Percentiles rank a stretch among this genome's conserved stretches.
phyloP scores from a whole-genome alignment of 1,140 invertebrate species.

The Drosophila carrolli region DNA sequence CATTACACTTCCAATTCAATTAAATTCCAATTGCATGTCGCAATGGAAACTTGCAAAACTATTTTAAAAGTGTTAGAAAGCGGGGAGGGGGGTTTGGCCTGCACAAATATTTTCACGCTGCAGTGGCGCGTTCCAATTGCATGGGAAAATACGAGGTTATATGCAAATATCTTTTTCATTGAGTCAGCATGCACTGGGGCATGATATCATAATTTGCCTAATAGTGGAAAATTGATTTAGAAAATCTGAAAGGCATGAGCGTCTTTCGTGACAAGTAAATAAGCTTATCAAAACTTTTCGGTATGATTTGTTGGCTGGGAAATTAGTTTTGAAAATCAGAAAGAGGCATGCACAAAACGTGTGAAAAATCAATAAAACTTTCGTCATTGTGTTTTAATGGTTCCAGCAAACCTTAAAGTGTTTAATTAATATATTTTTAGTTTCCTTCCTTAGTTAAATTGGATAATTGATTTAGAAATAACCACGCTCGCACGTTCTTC shows the following conservation, averaged over 20 bases:
- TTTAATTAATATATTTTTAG: no score
- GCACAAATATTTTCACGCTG: constrained; percentile 36
- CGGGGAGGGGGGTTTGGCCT: neutral
- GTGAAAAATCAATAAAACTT: no score
- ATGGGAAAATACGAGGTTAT: constrained; percentile 27
- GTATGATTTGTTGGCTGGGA: neutral
- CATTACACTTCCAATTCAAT: constrained; percentile 70
- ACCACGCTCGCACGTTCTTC: neutral
- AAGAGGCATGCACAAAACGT: no score
- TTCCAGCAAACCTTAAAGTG: no score
- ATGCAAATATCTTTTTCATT: constrained; percentile 54
- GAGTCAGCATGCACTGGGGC: constrained; percentile 23
- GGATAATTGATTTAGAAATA: no score
- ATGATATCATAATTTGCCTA: constrained; percentile 54
- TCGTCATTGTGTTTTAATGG: no score
- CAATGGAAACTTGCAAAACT: constrained; percentile 28
- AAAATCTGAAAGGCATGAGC: constrained; percentile 9
- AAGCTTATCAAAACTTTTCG: neutral
- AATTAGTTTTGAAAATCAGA: neutral
- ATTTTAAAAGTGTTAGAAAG: constrained; percentile 24
- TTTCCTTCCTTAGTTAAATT: no score
- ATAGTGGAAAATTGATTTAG: constrained; percentile 28
- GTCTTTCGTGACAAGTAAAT: neutral
- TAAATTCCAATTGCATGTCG: constrained; percentile 26
- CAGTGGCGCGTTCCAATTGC: constrained; percentile 28